Evolutionary conservation across 2,113 vertebrate species (phyloP), one percentile per base, ranked within the genome.

Genomic region (Lasiurus borealis): DNA sequence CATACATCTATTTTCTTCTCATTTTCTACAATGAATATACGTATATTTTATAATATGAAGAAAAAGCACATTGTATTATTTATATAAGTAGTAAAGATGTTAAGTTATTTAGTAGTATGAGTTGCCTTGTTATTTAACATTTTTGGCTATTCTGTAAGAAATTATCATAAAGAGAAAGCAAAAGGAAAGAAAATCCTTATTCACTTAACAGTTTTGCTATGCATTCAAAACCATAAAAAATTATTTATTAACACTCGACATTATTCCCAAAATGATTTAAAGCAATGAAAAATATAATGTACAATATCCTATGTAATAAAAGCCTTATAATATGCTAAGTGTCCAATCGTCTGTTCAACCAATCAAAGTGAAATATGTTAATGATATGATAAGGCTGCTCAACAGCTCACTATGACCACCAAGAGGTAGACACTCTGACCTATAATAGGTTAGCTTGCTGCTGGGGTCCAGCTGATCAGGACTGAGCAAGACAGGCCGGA

Each of bases 11-110:
- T 78, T 78, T 78, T 87, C 18, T 78, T 87, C 10, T 21, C 57
- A 85, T 73, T 91, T 91, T 57, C 15, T 62, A 91, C 23, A 52
- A 34, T 46, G 15, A 84, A 73, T n/a, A 91, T 68, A 46, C n/a
- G 50, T 31, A 91, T 52, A 77, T 90, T 87, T 93, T 57, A n/a
- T 12, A 91, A 95, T 50, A 44, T 71, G n/a, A 95, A 93, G 57
- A 86, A 81, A 64, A 52, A 59, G 27, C 18, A 71, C 9, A 90
- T 34, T 50, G 3, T 75, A 18, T 71, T 87, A 54, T 52, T 73
- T 83, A 88, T 21, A 68, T 62, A 95, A 13, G 27, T 77, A 18
- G 59, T 31, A 83, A 95, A 88, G 73, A 52, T 27, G 76, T 91
- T 73, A 78, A 48, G 36, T 88, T 93, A 86, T 86, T 90, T 85